A percentile compares a stretch with the other conserved stretches of the same genome.
Conservation (phyloP, 2,113 vertebrate species). For the Eulacestoma nigropectus region DNA sequence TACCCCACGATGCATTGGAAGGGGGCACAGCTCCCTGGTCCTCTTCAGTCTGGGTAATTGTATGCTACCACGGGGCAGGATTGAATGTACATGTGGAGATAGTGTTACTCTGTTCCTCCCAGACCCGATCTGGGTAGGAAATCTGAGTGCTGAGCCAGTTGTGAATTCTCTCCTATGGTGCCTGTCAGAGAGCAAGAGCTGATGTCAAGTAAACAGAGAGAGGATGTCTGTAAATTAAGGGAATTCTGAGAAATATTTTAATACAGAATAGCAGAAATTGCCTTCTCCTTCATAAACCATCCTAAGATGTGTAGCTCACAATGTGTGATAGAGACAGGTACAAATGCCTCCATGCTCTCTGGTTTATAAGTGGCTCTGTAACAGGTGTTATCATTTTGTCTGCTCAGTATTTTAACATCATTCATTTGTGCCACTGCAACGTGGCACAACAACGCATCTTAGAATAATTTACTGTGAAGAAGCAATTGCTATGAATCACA, state of each 20-base stretch:
- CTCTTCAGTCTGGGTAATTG: background rate
- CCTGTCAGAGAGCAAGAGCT: slow-evolving; percentile 1
- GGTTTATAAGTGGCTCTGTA: slow-evolving; percentile 54
- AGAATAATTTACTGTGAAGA: slow-evolving; percentile 53
- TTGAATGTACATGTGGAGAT: background rate
- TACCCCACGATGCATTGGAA: background rate
- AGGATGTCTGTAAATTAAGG: slow-evolving; percentile 22
- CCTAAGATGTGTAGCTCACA: slow-evolving; percentile 42
- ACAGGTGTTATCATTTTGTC: slow-evolving; percentile 61
- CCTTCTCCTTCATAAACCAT: slow-evolving; percentile 54
- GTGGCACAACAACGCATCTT: slow-evolving; percentile 43
- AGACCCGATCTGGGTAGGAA: background rate
- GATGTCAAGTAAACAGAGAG: background rate
- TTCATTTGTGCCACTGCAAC: slow-evolving; percentile 53
- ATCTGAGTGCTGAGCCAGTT: background rate
- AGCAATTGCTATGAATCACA: slow-evolving; percentile 63
- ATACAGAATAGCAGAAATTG: slow-evolving; percentile 59
- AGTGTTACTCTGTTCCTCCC: background rate
- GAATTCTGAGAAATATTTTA: slow-evolving; percentile 51
- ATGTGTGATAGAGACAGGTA: slow-evolving; percentile 46
- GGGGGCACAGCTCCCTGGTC: background rate
- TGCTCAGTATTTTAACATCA: slow-evolving; percentile 64
- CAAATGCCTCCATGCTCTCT: slow-evolving; percentile 33
- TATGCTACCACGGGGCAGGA: background rate
- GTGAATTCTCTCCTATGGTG: background rate